These are phyloP conservation scores for Chromobotia macracanthus DNA, from an alignment of 2,797 vertebrate species.

Conservation along the genomic window DNA sequence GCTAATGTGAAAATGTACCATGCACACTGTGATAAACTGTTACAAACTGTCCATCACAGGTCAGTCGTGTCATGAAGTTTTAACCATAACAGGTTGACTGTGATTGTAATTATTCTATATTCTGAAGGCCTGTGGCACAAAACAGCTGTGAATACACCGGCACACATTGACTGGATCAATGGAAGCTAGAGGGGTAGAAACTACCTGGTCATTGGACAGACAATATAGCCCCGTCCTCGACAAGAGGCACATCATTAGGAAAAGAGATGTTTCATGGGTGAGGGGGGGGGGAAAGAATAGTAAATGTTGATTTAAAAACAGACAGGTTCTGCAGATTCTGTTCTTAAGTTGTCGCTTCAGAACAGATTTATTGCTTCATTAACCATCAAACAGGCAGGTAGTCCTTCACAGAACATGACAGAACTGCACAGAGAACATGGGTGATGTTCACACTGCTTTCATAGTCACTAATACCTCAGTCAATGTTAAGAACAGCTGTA, in stretches of 20 bases:
- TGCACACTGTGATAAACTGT: not conserved
- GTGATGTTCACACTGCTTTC: not conserved
- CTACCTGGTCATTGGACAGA: too few relatives aligned
- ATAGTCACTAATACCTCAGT: not conserved
- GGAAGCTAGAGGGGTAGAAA: too few relatives aligned
- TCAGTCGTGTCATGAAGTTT: not conserved
- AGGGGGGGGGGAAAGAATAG: too few relatives aligned
- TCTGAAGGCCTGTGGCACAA: too few relatives aligned
- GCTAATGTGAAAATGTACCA: not conserved
- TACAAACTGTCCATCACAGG: not conserved
- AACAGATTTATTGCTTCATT: not conserved
- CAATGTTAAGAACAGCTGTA: slow-evolving; percentile 29
- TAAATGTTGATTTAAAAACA: too few relatives aligned
- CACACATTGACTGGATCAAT: not conserved
- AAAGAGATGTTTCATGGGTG: too few relatives aligned
- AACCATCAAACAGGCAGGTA: not conserved
- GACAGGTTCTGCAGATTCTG: too few relatives aligned
- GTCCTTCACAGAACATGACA: too few relatives aligned
- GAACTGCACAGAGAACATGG: not conserved
- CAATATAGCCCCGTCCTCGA: too few relatives aligned
- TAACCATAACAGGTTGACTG: not conserved
- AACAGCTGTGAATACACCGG: too few relatives aligned
- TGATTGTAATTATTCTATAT: not conserved
- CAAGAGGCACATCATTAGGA: too few relatives aligned
- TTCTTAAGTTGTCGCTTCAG: not conserved